These are phyloP conservation scores for Trachymyrmex cornetzi DNA, from an alignment of 1,140 invertebrate species.

Conservation along the genomic window DNA sequence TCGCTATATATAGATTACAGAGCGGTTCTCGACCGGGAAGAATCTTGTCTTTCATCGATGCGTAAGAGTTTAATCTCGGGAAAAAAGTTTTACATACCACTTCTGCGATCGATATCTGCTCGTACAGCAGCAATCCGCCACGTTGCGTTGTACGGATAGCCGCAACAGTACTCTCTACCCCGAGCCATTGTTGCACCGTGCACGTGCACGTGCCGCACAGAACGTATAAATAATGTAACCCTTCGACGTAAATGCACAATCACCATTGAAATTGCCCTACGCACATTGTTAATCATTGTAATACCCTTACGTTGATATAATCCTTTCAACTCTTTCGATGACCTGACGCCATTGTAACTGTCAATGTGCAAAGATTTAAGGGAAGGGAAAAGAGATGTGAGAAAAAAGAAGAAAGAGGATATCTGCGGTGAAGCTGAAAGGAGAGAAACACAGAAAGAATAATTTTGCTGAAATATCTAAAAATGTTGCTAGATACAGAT, in stretches of 20 bases:
- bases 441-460: too few species aligned
- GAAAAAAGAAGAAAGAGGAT: not conserved
- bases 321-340: not conserved
- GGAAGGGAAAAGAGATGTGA: not conserved
- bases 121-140: not conserved
- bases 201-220: slow-evolving; percentile 12
- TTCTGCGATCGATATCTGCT: slow-evolving; percentile 46
- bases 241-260: not conserved
- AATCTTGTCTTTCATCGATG: slow-evolving; percentile 73
- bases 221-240: slow-evolving; percentile 32
- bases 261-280: slow-evolving; percentile 11
- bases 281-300: slow-evolving; percentile 17
- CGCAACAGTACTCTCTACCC: not conserved
- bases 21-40: slow-evolving; percentile 72
- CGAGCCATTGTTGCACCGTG: not conserved
- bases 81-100: slow-evolving; percentile 52
- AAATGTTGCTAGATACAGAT: too few species aligned
- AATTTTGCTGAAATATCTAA: too few species aligned
- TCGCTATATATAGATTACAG: slow-evolving; percentile 76
- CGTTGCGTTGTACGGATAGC: not conserved
- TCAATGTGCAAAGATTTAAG: not conserved
- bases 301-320: slow-evolving; percentile 30
- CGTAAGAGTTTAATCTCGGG: slow-evolving; percentile 54
- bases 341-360: not conserved
- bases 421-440: not conserved